Conservation (phyloP, 2,797 vertebrate genomes). For the Gadopsis bispinosus region DNA sequence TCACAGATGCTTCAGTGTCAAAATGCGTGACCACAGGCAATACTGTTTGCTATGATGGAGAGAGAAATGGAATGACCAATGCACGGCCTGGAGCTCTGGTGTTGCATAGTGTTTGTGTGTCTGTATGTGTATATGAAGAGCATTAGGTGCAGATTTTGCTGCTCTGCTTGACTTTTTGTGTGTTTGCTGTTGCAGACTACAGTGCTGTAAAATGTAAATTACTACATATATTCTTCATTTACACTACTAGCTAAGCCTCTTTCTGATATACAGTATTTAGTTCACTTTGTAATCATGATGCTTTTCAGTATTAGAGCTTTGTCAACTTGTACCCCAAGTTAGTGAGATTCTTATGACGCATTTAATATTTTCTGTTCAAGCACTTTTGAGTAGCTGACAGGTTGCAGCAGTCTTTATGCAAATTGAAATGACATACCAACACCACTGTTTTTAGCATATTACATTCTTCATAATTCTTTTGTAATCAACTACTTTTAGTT, state of each 20-base stretch:
- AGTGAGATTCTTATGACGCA: neutral
- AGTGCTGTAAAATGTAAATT: neutral
- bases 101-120: slow-evolving; percentile 6
- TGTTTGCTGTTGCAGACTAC: neutral
- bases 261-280: neutral
- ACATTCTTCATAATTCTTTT: neutral
- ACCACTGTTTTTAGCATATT: neutral
- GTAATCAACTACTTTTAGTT: neutral
- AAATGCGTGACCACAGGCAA: slow-evolving; percentile 55
- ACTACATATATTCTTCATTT: too few species aligned
- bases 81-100: slow-evolving; percentile 40
- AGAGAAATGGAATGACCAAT: slow-evolving; percentile 63
- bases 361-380: neutral
- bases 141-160: slow-evolving; percentile 38
- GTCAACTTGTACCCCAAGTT: neutral
- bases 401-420: neutral
- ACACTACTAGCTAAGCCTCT: neutral
- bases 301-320: neutral
- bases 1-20: slow-evolving; percentile 71
- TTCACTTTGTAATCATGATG: neutral
- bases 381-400: neutral
- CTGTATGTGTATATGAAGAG: slow-evolving; percentile 21
- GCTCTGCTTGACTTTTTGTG: slow-evolving; percentile 11
- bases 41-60: slow-evolving; percentile 58
- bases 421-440: neutral